Base-by-base conservation (phyloP, 1,140 invertebrate genomes). In the Bombyx mandarina region DNA sequence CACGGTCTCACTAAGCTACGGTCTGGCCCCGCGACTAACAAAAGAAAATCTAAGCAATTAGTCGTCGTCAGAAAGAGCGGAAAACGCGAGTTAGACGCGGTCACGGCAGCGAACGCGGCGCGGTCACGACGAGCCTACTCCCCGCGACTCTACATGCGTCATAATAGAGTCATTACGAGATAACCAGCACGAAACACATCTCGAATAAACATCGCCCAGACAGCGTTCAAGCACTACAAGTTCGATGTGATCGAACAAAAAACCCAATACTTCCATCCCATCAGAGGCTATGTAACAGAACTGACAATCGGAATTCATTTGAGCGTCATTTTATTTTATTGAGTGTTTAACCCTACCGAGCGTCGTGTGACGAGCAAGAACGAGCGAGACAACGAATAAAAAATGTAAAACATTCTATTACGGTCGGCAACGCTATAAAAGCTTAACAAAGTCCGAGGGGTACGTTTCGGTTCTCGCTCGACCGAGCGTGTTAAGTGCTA, bases 41-140 rank as follows among this genome's bases (percentile, higher is more conserved):
- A 86, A 86, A 83, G 81, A 82, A 86, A 86, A 86, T 83, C 80
- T 82, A 83, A 84, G 83, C 83, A 86, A 86, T 86, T 86, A 86
- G 83, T 86, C 83, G 83, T 77, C 79, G 80, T 75, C 76, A 79
- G 83, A 81, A 86, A 85, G 80, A 85, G 83, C 83, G 83, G 83
- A 86, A 86, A 85, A 86, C 83, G 73, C 76, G 80, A 71, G 76
- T 85, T 86, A 79, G 81, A 69, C 75, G 69, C 80, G 82, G 82
- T 84, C 83, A 86, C 81, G 83, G 67, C 71, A 67, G 45, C 67
- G 58, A 61, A 66, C 63, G 61, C 66, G 67, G 47, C 61, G 67
- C 77, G 72, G 71, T 79, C 80, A 81, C 80, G 77, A 68, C 54
- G 22, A 43, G n/a, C 46, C 35, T 6, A 26, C 54, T 10, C 12